Evolutionary conservation across 2,888 invertebrate genomes (phyloP), one percentile per base, ranked within the genome.

Genomic region (Tricholauxania praeusta): DNA sequence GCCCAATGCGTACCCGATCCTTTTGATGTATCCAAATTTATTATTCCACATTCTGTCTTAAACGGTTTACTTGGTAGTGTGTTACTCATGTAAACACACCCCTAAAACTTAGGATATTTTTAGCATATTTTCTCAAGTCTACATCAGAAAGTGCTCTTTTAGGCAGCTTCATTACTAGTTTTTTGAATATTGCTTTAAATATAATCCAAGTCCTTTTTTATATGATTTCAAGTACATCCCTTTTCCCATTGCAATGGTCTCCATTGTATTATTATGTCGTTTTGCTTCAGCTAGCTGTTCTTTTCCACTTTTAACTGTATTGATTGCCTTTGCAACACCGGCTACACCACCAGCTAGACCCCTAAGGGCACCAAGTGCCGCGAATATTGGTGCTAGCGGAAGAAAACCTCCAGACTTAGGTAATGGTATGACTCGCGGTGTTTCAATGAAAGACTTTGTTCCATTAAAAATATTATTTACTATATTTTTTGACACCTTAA

Each of bases 1-100:
- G 83, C 80, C 85, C 85, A 84, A 79, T 87, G 84, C 17, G 84
- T 82, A 12, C 86, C 85, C 28, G 49, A 19, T 7, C n/a, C 77
- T 10, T 52, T 60, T 57, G 59, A 75, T 60, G 71, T 71, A 78
- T 84, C 84, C 71, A 84, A 79, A 80, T 72, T 72, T 49, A 67
- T 39, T 49, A 77, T 72, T 19, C 73, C 75, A 74, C 74, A 71
- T 72, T 73, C 74, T n/a, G 15, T n/a, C 60, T 53, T 22, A 51
- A 22, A 14, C 7, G 60, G 48, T 60, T 62, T 53, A 17, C 62
- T 75, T 22, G 73, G 72, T 72, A 77, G 66, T 53, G 71, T 52
- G 57, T 75, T 72, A 12, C 65, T 69, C 74, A 77, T n/a, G n/a
- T 75, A 68, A 75, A 75, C 64, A 85, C 80, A n/a, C 82, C 84